Evolutionary conservation across 2,888 invertebrate genomes (phyloP), one percentile per base, ranked within the genome.

Genomic region (Epinotia bilunana): DNA sequence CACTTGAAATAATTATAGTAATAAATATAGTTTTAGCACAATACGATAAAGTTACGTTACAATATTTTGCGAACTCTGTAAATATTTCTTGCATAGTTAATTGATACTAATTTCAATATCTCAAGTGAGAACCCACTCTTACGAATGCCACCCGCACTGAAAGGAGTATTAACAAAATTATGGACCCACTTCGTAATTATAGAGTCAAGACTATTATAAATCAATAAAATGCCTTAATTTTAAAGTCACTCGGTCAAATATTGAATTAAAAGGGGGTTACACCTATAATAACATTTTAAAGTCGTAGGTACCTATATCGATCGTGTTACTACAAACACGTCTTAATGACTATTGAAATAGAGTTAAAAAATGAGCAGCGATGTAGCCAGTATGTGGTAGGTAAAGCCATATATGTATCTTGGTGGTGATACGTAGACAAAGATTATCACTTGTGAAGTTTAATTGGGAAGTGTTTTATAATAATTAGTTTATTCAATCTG

Each of bases 221-320:
- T 75, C 75, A 75, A 67, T 72, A 65, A 72, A 72, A 75, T 39
- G 65, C 61, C 53, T 71, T 71, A 71, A 74, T 75, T 75, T 65
- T 65, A 57, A 75, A 67, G 62, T 67, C 67, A 71, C 70, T 74
- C 74, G 64, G 70, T 74, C 70, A 74, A 74, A 74, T 74, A 74
- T 74, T 71, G 64, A 71, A 71, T 71, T 71, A 65, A 70, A 65
- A 53, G 12, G 23, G 12, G 20, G 1, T 57, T 72, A 28, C 53
- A 57, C 20, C 62, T 20, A 58, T 39, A n/a, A 20, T 43, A 57
- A 16, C 16, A 57, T 68, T 68, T 55, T 39, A 11, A 43, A 20
- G 16, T 57, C 57, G 13, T 7, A 33, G 13, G 6, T 16, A n/a
- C n/a, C n/a, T n/a, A n/a, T 53, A 57, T 39, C 18, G 5, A 43